phyloP scores from a whole-genome alignment of 1,140 invertebrate species.

The Colletes gigas region DNA sequence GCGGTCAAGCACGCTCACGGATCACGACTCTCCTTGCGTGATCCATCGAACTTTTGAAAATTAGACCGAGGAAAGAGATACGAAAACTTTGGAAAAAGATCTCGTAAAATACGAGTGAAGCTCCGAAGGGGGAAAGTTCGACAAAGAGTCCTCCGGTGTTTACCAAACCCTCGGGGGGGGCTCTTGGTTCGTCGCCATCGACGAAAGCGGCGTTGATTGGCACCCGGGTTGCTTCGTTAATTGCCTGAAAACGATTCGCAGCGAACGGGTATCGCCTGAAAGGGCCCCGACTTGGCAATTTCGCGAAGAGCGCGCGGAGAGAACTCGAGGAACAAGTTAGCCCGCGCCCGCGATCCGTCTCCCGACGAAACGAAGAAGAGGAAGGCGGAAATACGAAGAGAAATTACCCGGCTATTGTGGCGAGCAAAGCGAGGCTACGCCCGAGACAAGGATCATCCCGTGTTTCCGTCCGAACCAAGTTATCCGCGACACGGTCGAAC shows the following conservation, averaged over 20 bases:
- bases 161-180: neutral
- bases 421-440: neutral
- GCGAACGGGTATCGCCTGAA: slow-evolving; percentile 27
- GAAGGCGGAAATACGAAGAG: slow-evolving; percentile 20
- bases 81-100: too few relatives aligned
- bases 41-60: too few relatives aligned
- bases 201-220: slow-evolving; percentile 8
- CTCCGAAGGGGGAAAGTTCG: too few relatives aligned
- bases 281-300: slow-evolving; percentile 53
- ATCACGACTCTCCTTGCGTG: neutral
- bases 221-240: neutral
- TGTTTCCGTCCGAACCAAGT: slow-evolving; percentile 45
- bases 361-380: slow-evolving; percentile 1
- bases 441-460: slow-evolving; percentile 45
- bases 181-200: neutral
- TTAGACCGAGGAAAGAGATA: too few relatives aligned
- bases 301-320: slow-evolving; percentile 11
- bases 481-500: slow-evolving; percentile 18
- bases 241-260: slow-evolving; percentile 12
- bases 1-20: neutral
- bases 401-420: slow-evolving; percentile 60
- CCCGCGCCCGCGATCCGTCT: slow-evolving; percentile 17
- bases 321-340: slow-evolving; percentile 43
- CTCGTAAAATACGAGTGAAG: too few relatives aligned
- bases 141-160: neutral